Base-by-base conservation (phyloP, 2,797 vertebrate species). In the Hypotaenidia philippensis region DNA sequence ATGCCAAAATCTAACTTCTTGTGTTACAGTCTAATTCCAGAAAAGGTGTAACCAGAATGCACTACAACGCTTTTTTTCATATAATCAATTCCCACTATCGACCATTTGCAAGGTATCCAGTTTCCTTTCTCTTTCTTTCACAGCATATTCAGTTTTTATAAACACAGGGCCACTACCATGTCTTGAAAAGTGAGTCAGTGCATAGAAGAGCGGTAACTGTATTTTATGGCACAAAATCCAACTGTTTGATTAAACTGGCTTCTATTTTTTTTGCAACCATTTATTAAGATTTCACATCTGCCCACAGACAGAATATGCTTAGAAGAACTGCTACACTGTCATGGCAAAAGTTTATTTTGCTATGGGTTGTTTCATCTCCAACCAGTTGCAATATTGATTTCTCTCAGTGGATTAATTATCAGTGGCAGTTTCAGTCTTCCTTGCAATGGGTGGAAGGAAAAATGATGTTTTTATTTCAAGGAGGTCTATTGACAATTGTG, bases 381-480 rank as follows among this genome's bases (percentile, higher is more conserved):
- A 94, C 97, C 92, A 93, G 97, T 97, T 97, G 96, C 93, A 93
- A 96, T 98, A 98, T 98, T 97, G 98, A 98, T 98, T 97, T 98
- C 97, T 96, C 97, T 97, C 97, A 20, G 93, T 80, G 97, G 98
- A 97, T 98, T 98, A 97, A 98, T 98, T 97, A 98, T 97, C 93
- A 75, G 97, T 97, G 97, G 95, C 97, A 90, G 96, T 97, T 97
- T 93, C 97, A 96, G 97, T 97, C 97, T 96, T 95, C 89, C 88
- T 90, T 93, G 97, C 88, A 97, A 97, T 88, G 95, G 97, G 83
- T 27, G 25, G 97, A 97, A 98, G 97, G 97, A 97, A 97, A 97
- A 98, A 97, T 93, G 97, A 97, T 98, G 97, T 97, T 98, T 98
- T 97, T 97, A 97, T 98, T 98, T 97, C 97, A 95, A 87, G 74